phyloP scores from a whole-genome alignment of 2,113 vertebrate species.

The Ancistrus triradiatus region DNA sequence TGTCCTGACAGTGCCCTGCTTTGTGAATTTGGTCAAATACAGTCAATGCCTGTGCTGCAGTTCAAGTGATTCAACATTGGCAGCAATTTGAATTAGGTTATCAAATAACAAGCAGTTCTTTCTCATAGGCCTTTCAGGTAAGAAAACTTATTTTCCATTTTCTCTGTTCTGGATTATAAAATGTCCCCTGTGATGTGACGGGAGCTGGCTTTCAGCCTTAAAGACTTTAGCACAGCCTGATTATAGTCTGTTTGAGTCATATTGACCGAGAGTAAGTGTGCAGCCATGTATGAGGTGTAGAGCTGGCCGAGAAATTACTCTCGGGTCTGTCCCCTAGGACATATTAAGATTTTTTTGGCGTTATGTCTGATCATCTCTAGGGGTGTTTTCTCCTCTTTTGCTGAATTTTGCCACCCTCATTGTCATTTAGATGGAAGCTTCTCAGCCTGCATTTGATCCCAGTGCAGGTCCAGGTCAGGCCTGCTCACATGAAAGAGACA shows the following conservation, averaged over 20 bases:
- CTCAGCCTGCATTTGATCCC: neutral
- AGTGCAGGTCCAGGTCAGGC: slow-evolving; percentile 4
- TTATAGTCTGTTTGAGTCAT: slow-evolving; percentile 27
- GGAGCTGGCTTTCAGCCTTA: slow-evolving; percentile 6
- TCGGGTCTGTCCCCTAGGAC: slow-evolving; percentile 4
- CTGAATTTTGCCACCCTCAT: neutral
- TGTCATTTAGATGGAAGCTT: slow-evolving; percentile 17
- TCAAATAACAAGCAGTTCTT: slow-evolving; percentile 23
- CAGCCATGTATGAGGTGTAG: slow-evolving; percentile 27
- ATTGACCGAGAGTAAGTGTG: slow-evolving; percentile 16
- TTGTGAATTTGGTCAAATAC: no score
- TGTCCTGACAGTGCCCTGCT: neutral
- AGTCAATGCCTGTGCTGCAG: slow-evolving; percentile 4
- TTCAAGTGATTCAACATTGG: slow-evolving; percentile 6
- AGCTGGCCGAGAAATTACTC: slow-evolving; percentile 12
- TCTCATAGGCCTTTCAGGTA: slow-evolving; percentile 6
- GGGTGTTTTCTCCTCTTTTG: neutral
- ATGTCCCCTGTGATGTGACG: slow-evolving; percentile 13
- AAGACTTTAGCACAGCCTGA: slow-evolving; percentile 7
- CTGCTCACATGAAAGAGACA: slow-evolving; percentile 17
- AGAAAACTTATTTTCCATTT: slow-evolving; percentile 6
- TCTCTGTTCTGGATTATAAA: slow-evolving; percentile 6
- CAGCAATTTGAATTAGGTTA: slow-evolving; percentile 21
- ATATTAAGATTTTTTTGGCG: slow-evolving; percentile 17
- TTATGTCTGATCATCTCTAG: slow-evolving; percentile 39